Percentiles rank a stretch among this genome's conserved stretches.
Evolutionary conservation across 2,797 vertebrate species (phyloP).

Genomic region (Phalloptychus januarius): DNA sequence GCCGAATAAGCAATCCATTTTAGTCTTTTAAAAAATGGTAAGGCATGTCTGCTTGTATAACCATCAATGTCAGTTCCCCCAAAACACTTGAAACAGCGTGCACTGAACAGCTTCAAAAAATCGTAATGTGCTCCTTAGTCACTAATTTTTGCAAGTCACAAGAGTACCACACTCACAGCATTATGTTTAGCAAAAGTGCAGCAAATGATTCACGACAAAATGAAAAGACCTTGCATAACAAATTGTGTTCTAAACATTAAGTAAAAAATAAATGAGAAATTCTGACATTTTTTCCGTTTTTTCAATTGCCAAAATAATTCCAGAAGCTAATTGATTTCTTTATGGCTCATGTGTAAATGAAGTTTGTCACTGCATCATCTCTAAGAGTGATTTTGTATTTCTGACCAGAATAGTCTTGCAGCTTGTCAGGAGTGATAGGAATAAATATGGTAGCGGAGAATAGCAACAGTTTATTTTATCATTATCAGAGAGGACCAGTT

Average conservation of each 20-base stretch:
- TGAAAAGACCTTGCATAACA: constrained; percentile 73
- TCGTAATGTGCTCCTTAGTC: constrained; percentile 62
- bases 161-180: constrained; percentile 73
- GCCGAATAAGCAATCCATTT: constrained; percentile 84
- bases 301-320: constrained; percentile 46
- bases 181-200: constrained; percentile 77
- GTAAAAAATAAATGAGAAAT: constrained; percentile 24
- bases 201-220: constrained; percentile 70
- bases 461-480: constrained; percentile 26
- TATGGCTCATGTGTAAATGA: constrained; percentile 45
- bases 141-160: constrained; percentile 67
- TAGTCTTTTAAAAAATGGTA: constrained; percentile 81
- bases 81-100: constrained; percentile 71
- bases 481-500: constrained; percentile 27
- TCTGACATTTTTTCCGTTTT: constrained; percentile 29
- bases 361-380: constrained; percentile 33
- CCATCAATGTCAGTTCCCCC: constrained; percentile 65
- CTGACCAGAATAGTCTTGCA: constrained; percentile 23
- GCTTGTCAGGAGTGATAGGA: constrained; percentile 36
- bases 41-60: constrained; percentile 84
- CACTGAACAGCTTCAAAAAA: constrained; percentile 66
- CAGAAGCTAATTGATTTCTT: constrained; percentile 11
- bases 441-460: constrained; percentile 37
- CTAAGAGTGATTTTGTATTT: constrained; percentile 43
- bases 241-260: constrained; percentile 53